phyloP scores from a whole-genome alignment of 2,113 vertebrate genomes.

The Ovis canadensis region DNA sequence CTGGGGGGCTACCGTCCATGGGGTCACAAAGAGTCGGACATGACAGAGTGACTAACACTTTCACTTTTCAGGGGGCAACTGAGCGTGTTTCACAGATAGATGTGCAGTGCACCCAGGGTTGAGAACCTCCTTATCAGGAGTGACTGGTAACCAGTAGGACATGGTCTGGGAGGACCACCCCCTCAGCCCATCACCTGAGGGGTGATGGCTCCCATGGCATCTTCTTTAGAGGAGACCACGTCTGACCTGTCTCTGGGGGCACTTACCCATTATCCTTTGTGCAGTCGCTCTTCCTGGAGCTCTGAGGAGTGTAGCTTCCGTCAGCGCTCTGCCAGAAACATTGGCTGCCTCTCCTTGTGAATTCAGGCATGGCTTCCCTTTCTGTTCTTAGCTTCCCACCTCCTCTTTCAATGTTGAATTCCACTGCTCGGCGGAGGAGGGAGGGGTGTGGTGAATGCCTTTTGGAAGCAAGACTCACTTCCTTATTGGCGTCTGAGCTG shows the following conservation, averaged over 20 bases:
- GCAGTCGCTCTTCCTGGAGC: neutral
- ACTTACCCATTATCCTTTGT: neutral
- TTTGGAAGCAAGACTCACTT: neutral
- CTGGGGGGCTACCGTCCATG: neutral
- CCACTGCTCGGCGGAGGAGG: neutral
- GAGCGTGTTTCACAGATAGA: neutral
- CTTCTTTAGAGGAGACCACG: fast-evolving
- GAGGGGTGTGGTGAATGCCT: neutral
- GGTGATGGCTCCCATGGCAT: fast-evolving
- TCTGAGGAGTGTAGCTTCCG: fast-evolving
- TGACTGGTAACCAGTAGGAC: no score
- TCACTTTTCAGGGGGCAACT: neutral
- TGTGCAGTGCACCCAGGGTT: neutral
- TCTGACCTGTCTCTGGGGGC: fast-evolving
- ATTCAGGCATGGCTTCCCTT: neutral
- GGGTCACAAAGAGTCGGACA: neutral
- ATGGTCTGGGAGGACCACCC: fast-evolving
- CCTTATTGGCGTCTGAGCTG: neutral
- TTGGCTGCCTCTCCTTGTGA: neutral
- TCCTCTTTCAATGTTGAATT: neutral
- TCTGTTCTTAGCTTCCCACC: neutral
- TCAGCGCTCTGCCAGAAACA: fast-evolving
- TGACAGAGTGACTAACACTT: neutral
- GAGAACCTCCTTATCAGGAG: neutral
- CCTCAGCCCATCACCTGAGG: neutral